Percentiles rank a stretch among this genome's conserved stretches.
These are phyloP conservation scores for Argynnis bischoffii DNA, from an alignment of 2,888 invertebrate species.

Conservation along the genomic window DNA sequence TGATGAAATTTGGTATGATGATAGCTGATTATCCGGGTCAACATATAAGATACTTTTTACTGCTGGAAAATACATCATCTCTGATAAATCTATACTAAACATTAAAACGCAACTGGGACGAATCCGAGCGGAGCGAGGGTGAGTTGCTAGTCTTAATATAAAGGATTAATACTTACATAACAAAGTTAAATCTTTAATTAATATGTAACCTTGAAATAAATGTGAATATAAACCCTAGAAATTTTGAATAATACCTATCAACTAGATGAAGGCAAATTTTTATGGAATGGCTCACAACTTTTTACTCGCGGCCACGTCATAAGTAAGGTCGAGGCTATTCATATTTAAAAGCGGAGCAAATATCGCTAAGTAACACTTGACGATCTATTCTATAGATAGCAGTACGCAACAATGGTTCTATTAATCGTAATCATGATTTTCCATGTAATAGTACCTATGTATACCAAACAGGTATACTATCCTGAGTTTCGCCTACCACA, in stretches of 20 bases:
- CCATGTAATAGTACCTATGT: slow-evolving; percentile 25
- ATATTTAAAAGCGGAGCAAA: slow-evolving; percentile 27
- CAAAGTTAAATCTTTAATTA: not conserved
- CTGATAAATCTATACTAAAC: too few relatives aligned
- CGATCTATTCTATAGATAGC: slow-evolving; percentile 18
- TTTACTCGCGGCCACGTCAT: slow-evolving; percentile 29
- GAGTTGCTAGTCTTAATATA: too few relatives aligned
- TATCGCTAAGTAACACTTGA: slow-evolving; percentile 24
- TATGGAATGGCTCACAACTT: slow-evolving; percentile 22
- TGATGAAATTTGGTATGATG: too few relatives aligned
- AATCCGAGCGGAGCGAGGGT: too few relatives aligned
- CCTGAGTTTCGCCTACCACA: slow-evolving; percentile 50
- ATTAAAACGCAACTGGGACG: too few relatives aligned
- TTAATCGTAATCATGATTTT: slow-evolving; percentile 19
- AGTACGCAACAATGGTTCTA: slow-evolving; percentile 24
- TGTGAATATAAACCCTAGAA: slow-evolving; percentile 12
- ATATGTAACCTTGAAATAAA: not conserved
- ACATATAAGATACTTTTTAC: too few relatives aligned
- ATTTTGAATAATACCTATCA: slow-evolving; percentile 12
- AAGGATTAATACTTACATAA: not conserved
- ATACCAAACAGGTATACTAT: slow-evolving; percentile 48
- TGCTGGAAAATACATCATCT: too few relatives aligned
- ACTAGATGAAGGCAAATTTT: slow-evolving; percentile 11
- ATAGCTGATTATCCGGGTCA: too few relatives aligned
- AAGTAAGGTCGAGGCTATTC: slow-evolving; percentile 14